Evolutionary conservation across 2,113 vertebrate genomes (phyloP), one percentile per base, ranked within the genome.

Genomic region (Ivindomyrus marchei): DNA sequence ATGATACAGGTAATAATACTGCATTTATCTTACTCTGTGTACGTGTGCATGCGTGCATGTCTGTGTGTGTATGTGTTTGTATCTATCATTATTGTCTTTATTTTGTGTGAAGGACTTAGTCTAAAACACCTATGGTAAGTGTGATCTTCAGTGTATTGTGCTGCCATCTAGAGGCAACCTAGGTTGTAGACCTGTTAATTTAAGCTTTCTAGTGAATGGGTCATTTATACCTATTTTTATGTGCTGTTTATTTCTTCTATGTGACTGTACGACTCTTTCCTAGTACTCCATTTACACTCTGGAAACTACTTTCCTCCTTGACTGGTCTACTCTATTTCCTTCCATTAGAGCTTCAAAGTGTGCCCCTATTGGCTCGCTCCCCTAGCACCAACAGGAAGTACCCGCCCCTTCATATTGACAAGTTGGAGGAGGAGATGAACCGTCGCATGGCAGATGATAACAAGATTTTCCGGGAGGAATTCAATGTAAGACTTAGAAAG

Each of bases 321-420:
- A n/a, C 39, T n/a, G 3, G 27, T 27, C 53, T 46, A 62, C 53
- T 89, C 42, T n/a, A 42, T 45, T 39, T 24, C 62, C 45, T 88
- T 85, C 83, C 45, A 50, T 3, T 96, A 99, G 98, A 99, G 93
- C 97, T 98, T 4, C 98, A 99, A 95, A 98, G 97, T 17, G 98
- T 99, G 94, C 98, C 98, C 0, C 96, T 99, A 94, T 96, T 99
- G 89, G 98, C 98, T 90, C 97, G 98, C 31, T 98, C 98, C 2
- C 98, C 98, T 93, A 99, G 98, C 95, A 99, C 98, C 94, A 99
- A 99, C 95, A 97, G 98, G 92, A 99, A 99, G 93, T 99, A 99
- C 92, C 98, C 98, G 0, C 98, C 98, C 0, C 95, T 99, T 95
- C 97, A 96, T 3, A 97, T 99, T 1, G 98, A 99, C 92, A 99